phyloP scores from a whole-genome alignment of 1,140 invertebrate species.

The Alviniconcha marisindica region DNA sequence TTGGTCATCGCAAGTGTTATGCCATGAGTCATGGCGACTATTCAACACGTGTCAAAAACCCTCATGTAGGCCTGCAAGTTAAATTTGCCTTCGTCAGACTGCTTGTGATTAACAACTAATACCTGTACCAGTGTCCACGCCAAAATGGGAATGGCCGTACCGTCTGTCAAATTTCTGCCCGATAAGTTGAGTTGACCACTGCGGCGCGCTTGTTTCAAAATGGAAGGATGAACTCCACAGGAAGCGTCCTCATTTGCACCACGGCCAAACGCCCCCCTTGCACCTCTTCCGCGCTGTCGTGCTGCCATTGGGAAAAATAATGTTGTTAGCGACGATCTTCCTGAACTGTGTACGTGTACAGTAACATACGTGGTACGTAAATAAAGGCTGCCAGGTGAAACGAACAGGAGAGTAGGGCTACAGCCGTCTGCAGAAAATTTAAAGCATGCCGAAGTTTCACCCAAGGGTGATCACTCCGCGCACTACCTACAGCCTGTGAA shows the following conservation, averaged over 20 bases:
- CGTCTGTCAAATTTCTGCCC: slow-evolving; percentile 80
- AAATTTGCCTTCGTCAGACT: too few species aligned
- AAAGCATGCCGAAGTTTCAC: too few species aligned
- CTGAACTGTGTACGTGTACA: neutral
- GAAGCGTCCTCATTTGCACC: neutral
- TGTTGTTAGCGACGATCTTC: neutral
- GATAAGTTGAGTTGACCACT: slow-evolving; percentile 88
- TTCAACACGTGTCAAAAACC: too few species aligned
- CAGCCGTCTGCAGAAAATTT: neutral
- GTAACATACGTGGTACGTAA: neutral
- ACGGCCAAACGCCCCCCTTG: neutral
- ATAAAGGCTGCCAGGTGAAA: neutral
- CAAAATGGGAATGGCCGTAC: neutral
- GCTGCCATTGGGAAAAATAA: neutral
- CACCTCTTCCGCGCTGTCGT: neutral
- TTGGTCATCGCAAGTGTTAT: too few species aligned
- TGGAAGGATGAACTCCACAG: slow-evolving; percentile 51
- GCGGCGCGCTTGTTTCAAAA: slow-evolving; percentile 87
- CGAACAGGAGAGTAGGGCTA: too few species aligned
- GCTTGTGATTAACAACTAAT: neutral
- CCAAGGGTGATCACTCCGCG: too few species aligned
- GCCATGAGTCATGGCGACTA: too few species aligned
- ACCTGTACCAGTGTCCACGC: too few species aligned
- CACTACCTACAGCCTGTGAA: too few species aligned
- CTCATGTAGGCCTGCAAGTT: too few species aligned